Base-by-base conservation (phyloP, 2,113 vertebrate species). In the Rutilus rutilus region DNA sequence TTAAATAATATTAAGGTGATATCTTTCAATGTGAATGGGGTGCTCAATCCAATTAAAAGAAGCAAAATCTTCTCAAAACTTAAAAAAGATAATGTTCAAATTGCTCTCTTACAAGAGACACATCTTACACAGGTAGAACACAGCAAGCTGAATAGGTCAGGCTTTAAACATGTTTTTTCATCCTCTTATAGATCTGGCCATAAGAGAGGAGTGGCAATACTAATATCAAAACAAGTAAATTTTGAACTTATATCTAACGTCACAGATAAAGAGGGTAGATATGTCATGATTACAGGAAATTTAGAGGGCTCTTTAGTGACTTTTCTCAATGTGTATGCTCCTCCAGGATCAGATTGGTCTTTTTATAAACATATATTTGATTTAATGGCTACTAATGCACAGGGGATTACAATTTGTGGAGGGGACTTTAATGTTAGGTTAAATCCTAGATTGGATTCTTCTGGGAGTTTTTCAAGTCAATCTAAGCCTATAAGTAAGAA, bases 321-420 rank as follows among this genome's bases (percentile, higher is more conserved):
- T 27, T 15, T 85, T 19, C 4, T 85, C 8, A 78, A 78, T 69
- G 17, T 69, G 25, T 85, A 85, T 69, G 59, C 45, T 12, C 17
- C 64, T 12, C 64, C 47, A 23, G 27, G 42, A 6, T 21, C 57
- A 60, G 57, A 60, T 60, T 9, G 57, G 57, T 23, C 7, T n/a
- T 60, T 59, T 60, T 60, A 23, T n/a, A 60, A n/a, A n/a, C 8
- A 60, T 52, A 5, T 15, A 52, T 60, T 60, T 60, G 21, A n/a
- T n/a, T 60, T 60, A n/a, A 60, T 60, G 57, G 7, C 57, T n/a
- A 60, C 57, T 21, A 60, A 60, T 60, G 10, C 57, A 60, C 23
- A 23, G 8, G 21, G 23, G 1, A 52, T 52, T 52, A 52, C 14
- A 52, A 52, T 15, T 52, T 52, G 50, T 15, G 50, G 14, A 52